Conservation (phyloP, 2,888 invertebrate genomes). For the Heliconius erato region DNA sequence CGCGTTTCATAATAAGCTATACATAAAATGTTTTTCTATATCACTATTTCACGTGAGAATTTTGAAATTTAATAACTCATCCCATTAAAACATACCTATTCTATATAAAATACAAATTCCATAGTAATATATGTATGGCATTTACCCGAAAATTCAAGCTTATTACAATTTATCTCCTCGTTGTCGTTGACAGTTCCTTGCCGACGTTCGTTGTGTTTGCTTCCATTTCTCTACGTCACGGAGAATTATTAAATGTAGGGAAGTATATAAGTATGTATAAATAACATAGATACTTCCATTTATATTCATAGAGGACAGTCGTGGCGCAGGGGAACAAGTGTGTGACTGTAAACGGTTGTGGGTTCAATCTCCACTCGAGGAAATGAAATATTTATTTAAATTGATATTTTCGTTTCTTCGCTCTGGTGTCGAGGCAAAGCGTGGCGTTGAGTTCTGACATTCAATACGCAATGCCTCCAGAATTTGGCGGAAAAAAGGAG, state of each 20-base stretch:
- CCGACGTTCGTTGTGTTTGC: slow-evolving; percentile 11
- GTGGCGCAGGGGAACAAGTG: too few relatives aligned
- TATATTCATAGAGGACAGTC: background rate
- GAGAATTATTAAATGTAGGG: background rate
- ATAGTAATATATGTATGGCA: background rate
- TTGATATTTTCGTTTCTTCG: too few relatives aligned
- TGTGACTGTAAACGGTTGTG: too few relatives aligned
- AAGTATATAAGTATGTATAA: background rate
- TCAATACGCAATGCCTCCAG: too few relatives aligned
- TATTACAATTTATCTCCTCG: slow-evolving; percentile 7
- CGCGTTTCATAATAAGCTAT: background rate
- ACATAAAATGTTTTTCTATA: background rate
- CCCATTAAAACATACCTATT: background rate
- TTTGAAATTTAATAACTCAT: background rate
- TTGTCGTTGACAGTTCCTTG: slow-evolving; percentile 1
- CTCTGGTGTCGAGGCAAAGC: too few relatives aligned
- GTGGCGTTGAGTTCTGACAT: too few relatives aligned
- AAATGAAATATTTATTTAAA: too few relatives aligned
- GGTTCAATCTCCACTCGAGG: too few relatives aligned
- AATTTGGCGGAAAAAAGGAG: too few relatives aligned
- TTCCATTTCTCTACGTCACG: slow-evolving; percentile 17
- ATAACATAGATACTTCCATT: background rate
- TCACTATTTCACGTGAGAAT: background rate
- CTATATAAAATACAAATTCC: background rate
- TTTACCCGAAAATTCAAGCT: slow-evolving; percentile 8